Evolutionary conservation across 2,888 invertebrate genomes (phyloP).

Genomic region (Ectobius pallidus): DNA sequence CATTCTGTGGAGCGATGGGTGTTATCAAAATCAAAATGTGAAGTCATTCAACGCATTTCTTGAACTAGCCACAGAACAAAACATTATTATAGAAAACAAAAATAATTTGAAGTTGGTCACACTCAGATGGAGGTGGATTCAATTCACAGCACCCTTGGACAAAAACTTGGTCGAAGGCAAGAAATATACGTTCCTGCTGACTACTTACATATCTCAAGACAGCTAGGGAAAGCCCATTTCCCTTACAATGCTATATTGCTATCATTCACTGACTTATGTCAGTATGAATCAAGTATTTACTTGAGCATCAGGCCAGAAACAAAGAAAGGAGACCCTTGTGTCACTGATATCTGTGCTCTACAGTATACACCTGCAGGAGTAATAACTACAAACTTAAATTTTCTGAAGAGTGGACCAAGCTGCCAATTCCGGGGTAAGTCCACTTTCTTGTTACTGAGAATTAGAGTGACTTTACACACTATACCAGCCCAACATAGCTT

Average conservation of each 20-base stretch:
- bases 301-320: conserved; percentile 1
- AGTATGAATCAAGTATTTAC: too few relatives aligned
- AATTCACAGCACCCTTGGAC: neutral
- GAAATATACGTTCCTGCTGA: neutral
- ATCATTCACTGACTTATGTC: too few relatives aligned
- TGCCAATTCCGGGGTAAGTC: too few relatives aligned
- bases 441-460: too few relatives aligned
- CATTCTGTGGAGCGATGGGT: neutral
- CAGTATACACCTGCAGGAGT: neutral
- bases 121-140: neutral
- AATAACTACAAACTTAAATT: conserved; percentile 2
- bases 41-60: neutral
- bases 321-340: neutral
- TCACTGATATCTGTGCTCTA: neutral
- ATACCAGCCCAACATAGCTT: too few relatives aligned
- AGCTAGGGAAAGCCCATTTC: neutral
- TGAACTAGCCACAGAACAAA: neutral
- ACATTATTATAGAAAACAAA: neutral
- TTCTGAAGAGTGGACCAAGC: neutral
- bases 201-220: neutral
- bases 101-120: neutral
- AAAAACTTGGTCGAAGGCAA: neutral
- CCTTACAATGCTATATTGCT: too few relatives aligned
- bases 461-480: too few relatives aligned
- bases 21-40: neutral